Conservation (phyloP, 2,113 vertebrate species). For the Lasiurus cinereus region DNA sequence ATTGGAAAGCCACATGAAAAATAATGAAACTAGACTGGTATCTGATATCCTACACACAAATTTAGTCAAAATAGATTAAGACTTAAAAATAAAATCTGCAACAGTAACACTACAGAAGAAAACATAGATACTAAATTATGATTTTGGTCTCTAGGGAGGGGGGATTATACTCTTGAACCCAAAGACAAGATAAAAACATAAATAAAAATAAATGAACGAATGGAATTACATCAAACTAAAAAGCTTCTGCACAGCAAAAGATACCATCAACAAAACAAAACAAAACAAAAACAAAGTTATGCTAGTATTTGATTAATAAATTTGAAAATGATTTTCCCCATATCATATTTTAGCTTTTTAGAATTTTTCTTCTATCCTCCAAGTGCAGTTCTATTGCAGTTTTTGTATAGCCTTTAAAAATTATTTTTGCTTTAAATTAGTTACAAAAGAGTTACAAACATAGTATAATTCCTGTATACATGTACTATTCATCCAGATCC, state of each 20-base stretch:
- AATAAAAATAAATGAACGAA: background rate
- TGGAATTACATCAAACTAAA: background rate
- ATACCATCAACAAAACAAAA: background rate
- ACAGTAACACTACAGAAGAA: background rate
- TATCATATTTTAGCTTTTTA: background rate
- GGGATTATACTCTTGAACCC: background rate
- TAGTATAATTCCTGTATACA: background rate
- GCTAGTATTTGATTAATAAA: background rate
- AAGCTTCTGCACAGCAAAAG: background rate
- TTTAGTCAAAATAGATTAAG: background rate
- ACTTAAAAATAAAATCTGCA: background rate
- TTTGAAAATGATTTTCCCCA: background rate
- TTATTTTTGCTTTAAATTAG: conserved; percentile 19
- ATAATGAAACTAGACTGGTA: background rate
- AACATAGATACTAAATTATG: background rate
- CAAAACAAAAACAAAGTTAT: background rate
- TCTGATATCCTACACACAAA: background rate
- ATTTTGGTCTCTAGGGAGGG: rapidly evolving
- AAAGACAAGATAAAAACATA: background rate
- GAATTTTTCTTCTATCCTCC: background rate
- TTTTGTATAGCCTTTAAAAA: background rate
- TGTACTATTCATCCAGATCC: background rate
- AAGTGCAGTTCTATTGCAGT: background rate
- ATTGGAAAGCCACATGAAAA: background rate
- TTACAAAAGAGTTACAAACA: background rate